A percentile compares a stretch with the other conserved stretches of the same genome.
Evolutionary conservation across 2,113 vertebrate species (phyloP).

Genomic region (Laticauda laticaudata): DNA sequence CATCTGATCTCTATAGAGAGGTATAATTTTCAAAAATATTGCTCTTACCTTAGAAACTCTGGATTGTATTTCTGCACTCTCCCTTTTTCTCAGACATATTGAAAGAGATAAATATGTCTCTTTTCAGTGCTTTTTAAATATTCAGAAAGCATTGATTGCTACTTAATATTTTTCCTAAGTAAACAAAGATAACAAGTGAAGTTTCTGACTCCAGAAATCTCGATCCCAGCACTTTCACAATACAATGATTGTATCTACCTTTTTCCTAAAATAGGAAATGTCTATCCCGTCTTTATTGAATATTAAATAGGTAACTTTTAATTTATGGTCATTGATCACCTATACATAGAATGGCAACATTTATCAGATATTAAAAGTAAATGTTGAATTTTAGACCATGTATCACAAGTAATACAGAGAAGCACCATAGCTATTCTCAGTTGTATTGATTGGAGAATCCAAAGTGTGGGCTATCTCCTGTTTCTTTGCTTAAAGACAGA

Average conservation of each 20-base stretch:
- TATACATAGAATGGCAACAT: neutral
- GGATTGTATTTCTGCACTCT: neutral
- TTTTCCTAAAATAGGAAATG: neutral
- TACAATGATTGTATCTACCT: neutral
- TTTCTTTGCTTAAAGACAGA: too few relatives aligned
- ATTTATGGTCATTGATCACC: neutral
- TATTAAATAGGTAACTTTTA: neutral
- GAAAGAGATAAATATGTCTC: neutral
- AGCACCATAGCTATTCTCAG: neutral
- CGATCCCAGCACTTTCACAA: neutral
- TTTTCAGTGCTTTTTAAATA: neutral
- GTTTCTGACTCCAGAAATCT: neutral
- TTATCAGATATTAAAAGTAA: neutral
- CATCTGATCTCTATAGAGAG: neutral
- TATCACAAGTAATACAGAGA: neutral
- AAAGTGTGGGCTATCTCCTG: too few relatives aligned
- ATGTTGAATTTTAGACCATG: neutral
- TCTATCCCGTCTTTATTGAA: neutral
- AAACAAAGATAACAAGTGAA: neutral
- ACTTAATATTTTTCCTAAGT: neutral
- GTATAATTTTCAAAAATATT: neutral
- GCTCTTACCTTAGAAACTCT: neutral
- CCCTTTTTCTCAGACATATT: neutral
- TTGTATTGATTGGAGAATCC: too few relatives aligned
- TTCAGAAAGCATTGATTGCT: neutral